Evolutionary conservation across 1,140 invertebrate genomes (phyloP), one percentile per base, ranked within the genome.

Genomic region (Hypothenemus hampei): DNA sequence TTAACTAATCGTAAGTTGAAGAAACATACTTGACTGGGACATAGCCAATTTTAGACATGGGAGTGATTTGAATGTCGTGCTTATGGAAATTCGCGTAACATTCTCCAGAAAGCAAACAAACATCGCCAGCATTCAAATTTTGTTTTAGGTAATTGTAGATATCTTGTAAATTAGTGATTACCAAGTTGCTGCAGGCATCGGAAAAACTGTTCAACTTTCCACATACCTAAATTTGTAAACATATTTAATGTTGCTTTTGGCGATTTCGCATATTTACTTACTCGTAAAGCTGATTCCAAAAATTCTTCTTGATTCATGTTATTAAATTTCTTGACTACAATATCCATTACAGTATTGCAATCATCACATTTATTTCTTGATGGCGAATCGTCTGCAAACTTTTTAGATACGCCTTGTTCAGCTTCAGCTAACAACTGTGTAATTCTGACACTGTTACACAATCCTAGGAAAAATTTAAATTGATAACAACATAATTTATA

Each of bases 361-460:
- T 78, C 76, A 23, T 73, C 69, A 59, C 82, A 85, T 16, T 60
- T 58, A 44, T 59, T 33, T 43, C 59, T 35, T 62, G 69, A 69
- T 1, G 65, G 11, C n/a, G 24, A 13, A 1, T 39, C 15, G 21
- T 39, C 26, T 13, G 29, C 10, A 1, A 35, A 18, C 26, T 35
- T 45, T 3, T 53, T 26, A n/a, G 37, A 46, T 11, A 45, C 0
- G 29, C 57, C 16, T 37, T 36, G 35, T 36, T 68, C 72, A 57
- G 77, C 69, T 60, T 82, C 77, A 20, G 69, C 70, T 10, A 91
- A 63, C 23, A 90, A 62, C 36, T 78, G 72, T 67, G 90, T 85
- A 58, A 91, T 83, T 41, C 71, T 70, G 23, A 73, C 79, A 67
- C 81, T 90, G 68, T 93, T 92, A 65, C 92, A 96, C 7, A 95